Percentiles rank a stretch among this genome's conserved stretches.
Conservation (phyloP, 2,113 vertebrate species). For the Nicator chloris region DNA sequence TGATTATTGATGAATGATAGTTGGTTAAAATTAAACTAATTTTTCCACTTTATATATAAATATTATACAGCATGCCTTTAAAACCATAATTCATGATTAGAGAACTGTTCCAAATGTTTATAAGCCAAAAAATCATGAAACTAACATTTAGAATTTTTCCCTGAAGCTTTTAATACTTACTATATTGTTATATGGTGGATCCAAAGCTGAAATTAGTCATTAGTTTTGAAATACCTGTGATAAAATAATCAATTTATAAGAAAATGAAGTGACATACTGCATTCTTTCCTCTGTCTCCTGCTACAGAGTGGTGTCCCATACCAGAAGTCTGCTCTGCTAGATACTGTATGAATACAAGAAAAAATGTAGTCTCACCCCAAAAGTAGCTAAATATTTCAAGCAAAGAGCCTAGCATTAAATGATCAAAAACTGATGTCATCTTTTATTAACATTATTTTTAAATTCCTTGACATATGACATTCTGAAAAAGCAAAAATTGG, state of each 20-base stretch:
- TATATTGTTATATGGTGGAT: neutral
- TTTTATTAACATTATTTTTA: neutral
- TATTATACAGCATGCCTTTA: neutral
- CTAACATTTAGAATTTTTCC: neutral
- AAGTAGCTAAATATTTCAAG: neutral
- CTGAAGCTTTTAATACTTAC: neutral
- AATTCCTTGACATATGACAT: neutral
- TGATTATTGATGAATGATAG: neutral
- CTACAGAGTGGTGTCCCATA: neutral
- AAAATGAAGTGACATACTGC: neutral
- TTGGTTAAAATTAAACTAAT: neutral
- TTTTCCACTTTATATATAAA: neutral
- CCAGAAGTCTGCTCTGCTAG: neutral
- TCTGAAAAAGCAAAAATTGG: neutral
- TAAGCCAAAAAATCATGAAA: neutral
- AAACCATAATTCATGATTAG: neutral
- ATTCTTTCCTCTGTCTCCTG: neutral
- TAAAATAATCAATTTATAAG: neutral
- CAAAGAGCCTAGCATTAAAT: neutral
- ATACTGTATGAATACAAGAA: neutral
- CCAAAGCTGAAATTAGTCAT: neutral
- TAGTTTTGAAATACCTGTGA: neutral
- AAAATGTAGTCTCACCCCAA: neutral
- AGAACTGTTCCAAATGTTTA: neutral
- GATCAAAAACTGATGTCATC: neutral